These are phyloP conservation scores for Diabrotica undecimpunctata DNA, from an alignment of 1,140 invertebrate genomes.

Conservation along the genomic window DNA sequence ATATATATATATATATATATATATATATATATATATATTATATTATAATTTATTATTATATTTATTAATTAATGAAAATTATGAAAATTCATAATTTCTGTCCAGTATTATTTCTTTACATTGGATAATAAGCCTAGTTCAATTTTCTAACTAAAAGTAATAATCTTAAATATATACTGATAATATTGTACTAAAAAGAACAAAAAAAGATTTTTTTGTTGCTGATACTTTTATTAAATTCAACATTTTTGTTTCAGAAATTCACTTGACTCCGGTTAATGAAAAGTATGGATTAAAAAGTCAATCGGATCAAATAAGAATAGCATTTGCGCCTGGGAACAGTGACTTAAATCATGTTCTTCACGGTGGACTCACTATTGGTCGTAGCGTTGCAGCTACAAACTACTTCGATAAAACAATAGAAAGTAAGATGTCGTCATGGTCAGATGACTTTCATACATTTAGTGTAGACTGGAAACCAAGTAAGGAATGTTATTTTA, in stretches of 20 bases:
- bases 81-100: too few species aligned
- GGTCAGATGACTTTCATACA: constrained; percentile 59
- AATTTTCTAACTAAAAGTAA: too few species aligned
- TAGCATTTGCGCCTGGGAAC: constrained; percentile 50
- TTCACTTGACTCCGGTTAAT: constrained; percentile 55
- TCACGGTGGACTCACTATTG: constrained; percentile 46
- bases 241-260: constrained; percentile 46
- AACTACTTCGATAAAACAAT: constrained; percentile 48
- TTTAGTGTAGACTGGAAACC: constrained; percentile 60
- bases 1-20: too few species aligned
- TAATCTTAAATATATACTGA: too few species aligned
- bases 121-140: too few species aligned
- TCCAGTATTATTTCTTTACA: too few species aligned
- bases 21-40: too few species aligned
- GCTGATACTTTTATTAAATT: too few species aligned
- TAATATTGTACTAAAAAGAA: too few species aligned
- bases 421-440: constrained; percentile 45
- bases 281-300: constrained; percentile 53
- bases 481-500: constrained; percentile 41
- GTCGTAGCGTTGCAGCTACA: constrained; percentile 41
- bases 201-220: too few species aligned
- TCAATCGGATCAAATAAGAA: constrained; percentile 51
- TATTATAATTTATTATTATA: too few species aligned
- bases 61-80: too few species aligned
- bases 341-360: constrained; percentile 40